Evolutionary conservation across 2,797 vertebrate species (phyloP).

Genomic region (Petrocephalus schoutedeni): DNA sequence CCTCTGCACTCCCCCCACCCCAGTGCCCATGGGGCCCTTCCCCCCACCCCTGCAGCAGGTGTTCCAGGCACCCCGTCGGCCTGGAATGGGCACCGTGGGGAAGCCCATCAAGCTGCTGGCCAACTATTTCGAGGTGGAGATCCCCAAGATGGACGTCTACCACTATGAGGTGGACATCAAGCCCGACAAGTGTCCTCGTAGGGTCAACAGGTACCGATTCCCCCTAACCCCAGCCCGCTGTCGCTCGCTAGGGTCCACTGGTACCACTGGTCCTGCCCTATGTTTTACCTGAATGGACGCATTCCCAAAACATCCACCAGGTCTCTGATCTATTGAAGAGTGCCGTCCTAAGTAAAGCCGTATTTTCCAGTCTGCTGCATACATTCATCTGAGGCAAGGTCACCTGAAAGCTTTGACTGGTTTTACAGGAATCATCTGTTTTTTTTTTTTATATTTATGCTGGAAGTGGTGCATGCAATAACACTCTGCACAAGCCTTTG

Average conservation of each 20-base stretch:
- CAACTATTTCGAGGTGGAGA: slow-evolving; percentile 98
- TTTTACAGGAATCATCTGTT: not conserved
- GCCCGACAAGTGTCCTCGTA: slow-evolving; percentile 95
- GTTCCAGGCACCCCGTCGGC: slow-evolving; percentile 92
- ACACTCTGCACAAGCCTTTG: not conserved
- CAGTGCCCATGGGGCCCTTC: slow-evolving; percentile 73
- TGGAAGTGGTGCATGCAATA: not conserved
- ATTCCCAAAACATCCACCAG: not conserved
- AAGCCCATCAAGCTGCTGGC: slow-evolving; percentile 98
- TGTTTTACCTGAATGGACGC: not conserved
- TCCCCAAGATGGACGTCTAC: slow-evolving; percentile 97
- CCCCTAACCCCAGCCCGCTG: not conserved
- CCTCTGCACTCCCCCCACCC: not conserved
- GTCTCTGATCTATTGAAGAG: not conserved
- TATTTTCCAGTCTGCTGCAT: not conserved
- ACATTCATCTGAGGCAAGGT: not conserved
- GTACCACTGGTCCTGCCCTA: not conserved
- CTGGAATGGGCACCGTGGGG: slow-evolving; percentile 95
- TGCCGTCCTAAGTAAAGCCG: not conserved
- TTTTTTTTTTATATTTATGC: not conserved
- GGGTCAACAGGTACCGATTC: slow-evolving; percentile 87
- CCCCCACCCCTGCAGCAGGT: slow-evolving; percentile 98
- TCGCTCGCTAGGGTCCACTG: not conserved
- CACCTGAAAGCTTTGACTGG: not conserved
- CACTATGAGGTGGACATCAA: slow-evolving; percentile 99